These are phyloP conservation scores for Psammodynastes pulverulentus DNA, from an alignment of 2,113 vertebrate genomes.

Conservation along the genomic window DNA sequence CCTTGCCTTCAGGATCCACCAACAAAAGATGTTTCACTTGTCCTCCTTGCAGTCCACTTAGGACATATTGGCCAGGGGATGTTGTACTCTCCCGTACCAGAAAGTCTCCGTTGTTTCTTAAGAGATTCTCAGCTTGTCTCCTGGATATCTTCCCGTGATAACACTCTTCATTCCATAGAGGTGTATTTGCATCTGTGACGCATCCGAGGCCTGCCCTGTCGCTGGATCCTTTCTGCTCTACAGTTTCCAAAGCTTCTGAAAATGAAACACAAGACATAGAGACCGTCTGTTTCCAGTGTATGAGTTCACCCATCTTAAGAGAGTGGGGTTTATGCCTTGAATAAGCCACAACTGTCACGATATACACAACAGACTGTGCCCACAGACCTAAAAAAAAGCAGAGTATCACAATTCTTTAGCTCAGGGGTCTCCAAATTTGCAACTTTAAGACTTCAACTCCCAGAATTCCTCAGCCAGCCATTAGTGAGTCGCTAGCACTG, in stretches of 20 bases:
- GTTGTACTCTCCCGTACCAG: conserved; percentile 88
- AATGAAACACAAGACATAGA: conserved; percentile 41
- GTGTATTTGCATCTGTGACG: conserved; percentile 66
- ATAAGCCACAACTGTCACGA: background rate
- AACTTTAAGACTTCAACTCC: background rate
- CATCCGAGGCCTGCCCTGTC: conserved; percentile 46
- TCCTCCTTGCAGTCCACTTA: conserved; percentile 86
- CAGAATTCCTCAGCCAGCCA: background rate
- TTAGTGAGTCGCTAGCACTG: background rate
- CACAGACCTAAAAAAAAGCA: background rate
- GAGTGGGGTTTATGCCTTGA: background rate
- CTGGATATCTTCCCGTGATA: conserved; percentile 87
- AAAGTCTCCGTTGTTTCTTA: conserved; percentile 86
- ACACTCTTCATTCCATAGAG: conserved; percentile 81
- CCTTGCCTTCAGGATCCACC: conserved; percentile 92
- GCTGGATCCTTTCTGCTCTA: conserved; percentile 60
- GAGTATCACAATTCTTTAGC: background rate
- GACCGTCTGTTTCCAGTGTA: background rate
- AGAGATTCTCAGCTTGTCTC: conserved; percentile 82
- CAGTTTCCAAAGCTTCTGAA: conserved; percentile 65
- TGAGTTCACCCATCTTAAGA: background rate
- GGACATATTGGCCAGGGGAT: conserved; percentile 85
- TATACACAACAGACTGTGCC: background rate
- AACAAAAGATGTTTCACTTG: conserved; percentile 86
- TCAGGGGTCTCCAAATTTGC: background rate